These are phyloP conservation scores for Eulithis testata DNA, from an alignment of 2,888 invertebrate species.

Conservation along the genomic window DNA sequence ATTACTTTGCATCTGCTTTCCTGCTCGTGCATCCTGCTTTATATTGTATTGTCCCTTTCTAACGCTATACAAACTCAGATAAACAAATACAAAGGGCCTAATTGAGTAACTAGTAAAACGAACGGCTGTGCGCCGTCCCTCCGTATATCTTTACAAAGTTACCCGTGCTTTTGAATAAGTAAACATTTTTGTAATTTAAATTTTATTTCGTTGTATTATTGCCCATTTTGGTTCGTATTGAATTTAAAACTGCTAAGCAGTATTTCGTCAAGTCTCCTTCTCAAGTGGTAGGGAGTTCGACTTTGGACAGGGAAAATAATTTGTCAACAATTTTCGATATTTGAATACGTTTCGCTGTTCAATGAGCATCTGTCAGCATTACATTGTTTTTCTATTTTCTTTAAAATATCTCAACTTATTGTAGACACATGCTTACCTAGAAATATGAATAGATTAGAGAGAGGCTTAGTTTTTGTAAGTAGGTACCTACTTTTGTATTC, in stretches of 20 bases:
- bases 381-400: slow-evolving; percentile 74
- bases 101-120: slow-evolving; percentile 85
- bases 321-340: slow-evolving; percentile 85
- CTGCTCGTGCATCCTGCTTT: slow-evolving; percentile 45
- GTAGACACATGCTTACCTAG: slow-evolving; percentile 43
- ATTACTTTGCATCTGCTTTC: slow-evolving; percentile 73
- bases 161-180: slow-evolving; percentile 35
- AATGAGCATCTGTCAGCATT: slow-evolving; percentile 81
- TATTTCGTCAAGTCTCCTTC: slow-evolving; percentile 75
- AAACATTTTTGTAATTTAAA: slow-evolving; percentile 41
- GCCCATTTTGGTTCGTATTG: slow-evolving; percentile 23
- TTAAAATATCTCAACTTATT: slow-evolving; percentile 62
- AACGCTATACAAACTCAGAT: slow-evolving; percentile 82
- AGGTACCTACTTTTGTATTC: too few species aligned
- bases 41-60: slow-evolving; percentile 57
- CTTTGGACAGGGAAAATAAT: slow-evolving; percentile 80
- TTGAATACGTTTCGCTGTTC: slow-evolving; percentile 83
- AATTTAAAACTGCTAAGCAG: slow-evolving; percentile 44
- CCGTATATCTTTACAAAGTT: slow-evolving; percentile 62
- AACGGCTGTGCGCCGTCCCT: slow-evolving; percentile 80
- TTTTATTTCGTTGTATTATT: slow-evolving; percentile 43
- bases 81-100: slow-evolving; percentile 86
- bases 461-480: too few species aligned
- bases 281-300: slow-evolving; percentile 82
- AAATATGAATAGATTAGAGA: slow-evolving; percentile 1